Evolutionary conservation across 2,113 vertebrate species (phyloP), one percentile per base, ranked within the genome.

Genomic region (Solea senegalensis): DNA sequence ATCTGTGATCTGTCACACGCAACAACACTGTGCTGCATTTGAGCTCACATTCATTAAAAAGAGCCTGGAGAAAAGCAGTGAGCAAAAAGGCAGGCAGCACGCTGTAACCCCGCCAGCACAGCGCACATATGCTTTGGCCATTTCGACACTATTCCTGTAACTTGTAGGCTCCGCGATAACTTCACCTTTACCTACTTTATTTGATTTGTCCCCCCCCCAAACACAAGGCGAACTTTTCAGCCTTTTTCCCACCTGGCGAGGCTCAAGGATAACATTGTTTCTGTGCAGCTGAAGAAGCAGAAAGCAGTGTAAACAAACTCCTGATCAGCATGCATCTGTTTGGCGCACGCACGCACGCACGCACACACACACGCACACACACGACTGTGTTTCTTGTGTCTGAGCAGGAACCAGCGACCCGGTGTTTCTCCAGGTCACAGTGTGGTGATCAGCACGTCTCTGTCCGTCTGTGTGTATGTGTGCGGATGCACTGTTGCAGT

Each of bases 281-380:
- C 5, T 26, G n/a, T 43, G 1, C 9, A 62, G 21, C 44, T 40
- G 7, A 9, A 26, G 27, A 40, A 49, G 21, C 7, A 21, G 12
- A 44, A 10, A 46, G 14, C 70, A 61, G 65, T 83, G 82, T 88
- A 86, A 89, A 89, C 89, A 90, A 87, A 87, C 74, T 74, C 65
- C 69, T 62, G 41, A 16, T 13, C 72, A 40, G 54, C 13, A 34
- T 57, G 77, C 66, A 59, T 56, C 66, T 73, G 34, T 34, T 6
- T 8, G 61, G 50, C 62, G 70, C 41, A 53, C 65, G 16, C 21
- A 21, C 21, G 21, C 21, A 21, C 21, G 21, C 21, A 21, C 21
- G 1, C 21, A 21, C 21, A 21, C 21, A 21, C 21, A 1, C 21
- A 21, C 21, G 21, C 21, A 21, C 21, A 21, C 21, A n/a, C 41